Conservation (phyloP, 2,797 vertebrate species). For the Acrossocheilus fasciatus region DNA sequence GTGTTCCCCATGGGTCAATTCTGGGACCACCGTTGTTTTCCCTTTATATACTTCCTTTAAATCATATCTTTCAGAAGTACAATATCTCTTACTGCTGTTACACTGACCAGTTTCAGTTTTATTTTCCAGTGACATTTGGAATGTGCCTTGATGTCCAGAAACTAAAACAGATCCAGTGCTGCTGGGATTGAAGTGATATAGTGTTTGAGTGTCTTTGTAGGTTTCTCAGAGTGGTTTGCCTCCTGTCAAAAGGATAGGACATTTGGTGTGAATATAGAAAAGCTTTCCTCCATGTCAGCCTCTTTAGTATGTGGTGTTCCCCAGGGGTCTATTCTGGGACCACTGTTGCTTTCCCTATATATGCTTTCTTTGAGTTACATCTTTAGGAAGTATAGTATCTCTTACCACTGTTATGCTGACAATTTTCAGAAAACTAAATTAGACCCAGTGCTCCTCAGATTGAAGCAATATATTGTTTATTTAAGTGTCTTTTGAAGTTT, state of each 20-base stretch:
- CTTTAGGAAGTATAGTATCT: background rate
- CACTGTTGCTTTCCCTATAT: background rate
- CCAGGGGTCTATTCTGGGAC: background rate
- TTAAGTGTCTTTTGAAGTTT: background rate
- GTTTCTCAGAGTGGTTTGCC: background rate
- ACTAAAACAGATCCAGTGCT: background rate
- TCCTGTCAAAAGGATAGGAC: background rate
- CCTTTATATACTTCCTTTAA: background rate
- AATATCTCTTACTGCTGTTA: background rate
- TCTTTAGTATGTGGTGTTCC: background rate
- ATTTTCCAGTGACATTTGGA: background rate
- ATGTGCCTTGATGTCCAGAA: background rate
- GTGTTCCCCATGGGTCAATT: background rate
- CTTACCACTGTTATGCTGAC: background rate
- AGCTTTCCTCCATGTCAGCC: background rate
- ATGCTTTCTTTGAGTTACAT: background rate
- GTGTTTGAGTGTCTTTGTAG: background rate
- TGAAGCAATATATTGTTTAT: background rate
- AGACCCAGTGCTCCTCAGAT: background rate
- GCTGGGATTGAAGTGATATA: background rate
- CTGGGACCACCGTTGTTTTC: background rate
- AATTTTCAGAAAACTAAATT: background rate
- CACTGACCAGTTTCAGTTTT: background rate
- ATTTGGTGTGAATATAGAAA: background rate
- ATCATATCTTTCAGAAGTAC: background rate